Conservation (phyloP, 2,888 invertebrate species). For the Lasioglossum lativentre region DNA sequence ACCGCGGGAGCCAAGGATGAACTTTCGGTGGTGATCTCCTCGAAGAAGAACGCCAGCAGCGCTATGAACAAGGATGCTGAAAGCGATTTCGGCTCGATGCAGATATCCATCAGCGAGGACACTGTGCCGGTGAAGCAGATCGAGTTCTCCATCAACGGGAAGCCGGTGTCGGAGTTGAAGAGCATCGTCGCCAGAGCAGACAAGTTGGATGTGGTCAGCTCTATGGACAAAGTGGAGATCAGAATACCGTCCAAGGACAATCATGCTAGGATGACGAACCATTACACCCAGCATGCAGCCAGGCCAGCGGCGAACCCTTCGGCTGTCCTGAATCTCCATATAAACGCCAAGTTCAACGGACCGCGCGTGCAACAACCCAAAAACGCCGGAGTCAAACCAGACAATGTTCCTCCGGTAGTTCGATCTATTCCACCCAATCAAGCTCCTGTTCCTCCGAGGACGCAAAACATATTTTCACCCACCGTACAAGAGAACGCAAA, state of each 20-base stretch:
- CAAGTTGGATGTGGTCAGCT: constrained; percentile 67
- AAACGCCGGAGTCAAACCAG: constrained; percentile 7
- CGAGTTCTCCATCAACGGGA: constrained; percentile 74
- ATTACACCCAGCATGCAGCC: neutral
- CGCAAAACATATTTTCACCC: neutral
- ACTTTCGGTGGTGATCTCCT: constrained; percentile 65
- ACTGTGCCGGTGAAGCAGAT: constrained; percentile 68
- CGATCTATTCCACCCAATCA: neutral
- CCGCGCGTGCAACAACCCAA: neutral
- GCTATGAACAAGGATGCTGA: neutral
- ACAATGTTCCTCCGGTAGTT: neutral
- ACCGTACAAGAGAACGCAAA: neutral
- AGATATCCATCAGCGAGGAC: constrained; percentile 67
- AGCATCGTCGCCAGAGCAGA: constrained; percentile 60
- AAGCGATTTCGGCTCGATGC: constrained; percentile 58
- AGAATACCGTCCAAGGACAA: constrained; percentile 54
- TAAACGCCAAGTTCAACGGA: constrained; percentile 65
- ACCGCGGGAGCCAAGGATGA: constrained; percentile 42
- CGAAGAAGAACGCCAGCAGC: constrained; percentile 11
- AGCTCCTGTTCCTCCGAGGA: neutral
- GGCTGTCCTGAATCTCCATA: constrained; percentile 60
- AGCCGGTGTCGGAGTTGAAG: constrained; percentile 65
- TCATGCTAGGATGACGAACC: neutral
- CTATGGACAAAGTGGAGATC: constrained; percentile 73
- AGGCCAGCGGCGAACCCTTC: neutral